Percentiles rank a stretch among this genome's conserved stretches.
These are phyloP conservation scores for Camelus dromedarius DNA, from an alignment of 2,113 vertebrate genomes.

Conservation along the genomic window DNA sequence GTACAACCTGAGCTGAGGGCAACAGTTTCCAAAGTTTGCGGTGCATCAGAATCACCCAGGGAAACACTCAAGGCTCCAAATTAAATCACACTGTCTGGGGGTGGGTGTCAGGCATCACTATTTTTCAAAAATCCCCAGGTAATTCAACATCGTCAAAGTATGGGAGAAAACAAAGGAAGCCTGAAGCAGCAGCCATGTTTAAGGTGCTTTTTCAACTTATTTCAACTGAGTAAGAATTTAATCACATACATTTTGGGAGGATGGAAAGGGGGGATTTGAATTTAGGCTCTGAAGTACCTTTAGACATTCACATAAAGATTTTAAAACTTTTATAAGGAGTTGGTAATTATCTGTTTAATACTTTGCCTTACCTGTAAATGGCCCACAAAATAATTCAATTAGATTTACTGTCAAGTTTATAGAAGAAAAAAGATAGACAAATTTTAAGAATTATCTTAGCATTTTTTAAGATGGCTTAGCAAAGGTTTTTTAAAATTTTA, in stretches of 20 bases:
- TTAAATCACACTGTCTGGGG: not conserved
- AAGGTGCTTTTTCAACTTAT: not conserved
- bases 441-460: conserved; percentile 22
- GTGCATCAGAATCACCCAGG: not conserved
- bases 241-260: not conserved
- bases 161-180: not conserved
- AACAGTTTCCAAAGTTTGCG: not conserved
- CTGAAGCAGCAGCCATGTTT: not conserved
- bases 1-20: not conserved
- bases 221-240: not conserved
- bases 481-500: not conserved
- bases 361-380: not conserved
- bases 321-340: not conserved
- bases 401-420: not conserved
- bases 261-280: not conserved
- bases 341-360: not conserved
- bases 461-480: not conserved
- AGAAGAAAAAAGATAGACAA: not conserved
- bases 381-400: not conserved
- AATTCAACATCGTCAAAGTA: not conserved
- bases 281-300: not conserved
- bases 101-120: not conserved
- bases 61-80: not conserved
- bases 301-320: not conserved
- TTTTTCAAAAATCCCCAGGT: not conserved